Base-by-base conservation (phyloP, 2,888 invertebrate genomes). In the Penaeus monodon region DNA sequence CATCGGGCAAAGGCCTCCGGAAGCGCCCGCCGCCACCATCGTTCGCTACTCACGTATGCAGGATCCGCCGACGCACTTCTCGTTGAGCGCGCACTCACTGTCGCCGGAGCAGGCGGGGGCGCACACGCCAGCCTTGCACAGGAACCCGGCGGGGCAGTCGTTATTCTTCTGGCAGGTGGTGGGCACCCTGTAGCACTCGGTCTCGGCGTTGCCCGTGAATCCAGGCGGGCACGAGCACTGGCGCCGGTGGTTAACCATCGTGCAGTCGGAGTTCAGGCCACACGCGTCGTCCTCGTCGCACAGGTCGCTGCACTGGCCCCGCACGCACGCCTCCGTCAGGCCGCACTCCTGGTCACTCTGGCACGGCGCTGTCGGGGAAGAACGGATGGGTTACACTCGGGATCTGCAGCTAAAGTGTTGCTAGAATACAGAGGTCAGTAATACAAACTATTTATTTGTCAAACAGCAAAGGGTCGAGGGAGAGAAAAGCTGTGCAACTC, bases 171-270 rank as follows among this genome's bases (percentile, higher is more conserved):
- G 86, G 77, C 90, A 90, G 68, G 89, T 88, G 44, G 86, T 84
- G 12, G 90, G 90, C 24, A 90, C 87, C 24, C 90, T 80, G 63
- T 89, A 89, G 57, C 90, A 90, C 82, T 90, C 90, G 24, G 97
- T 94, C 88, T 96, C 95, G 74, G 98, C 97, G 93, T 98, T 97
- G 78, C 97, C 97, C 91, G 96, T 96, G 92, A 96, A 97, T 68
- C 97, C 97, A 64, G 95, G 94, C 0, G 97, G 96, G 91, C 98
- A 98, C 91, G 96, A 96, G 91, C 98, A 98, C 92, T 97, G 97
- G 92, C 97, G 98, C 92, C 97, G 97, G 83, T 98, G 98, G 0
- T 97, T 97, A 80, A 97, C 93, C 93, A 98, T 98, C 92, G 97
- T 97, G 91, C 98, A 98, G 85, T 97, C 94, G 0, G 97, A 97